A percentile compares a stretch with the other conserved stretches of the same genome.
phyloP scores from a whole-genome alignment of 2,797 vertebrate species.

The Gymnothorax javanicus region DNA sequence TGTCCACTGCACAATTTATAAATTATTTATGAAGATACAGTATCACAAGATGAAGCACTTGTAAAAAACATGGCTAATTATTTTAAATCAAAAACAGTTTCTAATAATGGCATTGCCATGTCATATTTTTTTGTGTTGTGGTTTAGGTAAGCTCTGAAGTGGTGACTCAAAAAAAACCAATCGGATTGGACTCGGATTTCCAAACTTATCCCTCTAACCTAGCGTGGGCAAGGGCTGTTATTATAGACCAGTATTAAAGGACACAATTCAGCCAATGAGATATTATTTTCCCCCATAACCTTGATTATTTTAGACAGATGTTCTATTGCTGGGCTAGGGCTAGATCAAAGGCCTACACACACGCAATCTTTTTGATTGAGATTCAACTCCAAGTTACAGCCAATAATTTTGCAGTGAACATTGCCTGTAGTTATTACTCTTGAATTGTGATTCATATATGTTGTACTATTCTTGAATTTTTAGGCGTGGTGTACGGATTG shows the following conservation, averaged over 20 bases:
- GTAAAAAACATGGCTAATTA: too few species aligned
- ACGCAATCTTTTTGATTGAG: not conserved
- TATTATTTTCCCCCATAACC: too few species aligned
- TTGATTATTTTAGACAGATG: not conserved
- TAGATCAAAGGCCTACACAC: not conserved
- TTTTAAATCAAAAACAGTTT: too few species aligned
- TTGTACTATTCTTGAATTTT: not conserved
- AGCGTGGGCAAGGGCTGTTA: not conserved
- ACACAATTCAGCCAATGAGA: not conserved
- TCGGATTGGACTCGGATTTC: not conserved
- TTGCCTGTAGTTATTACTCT: not conserved
- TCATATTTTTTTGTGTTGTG: too few species aligned
- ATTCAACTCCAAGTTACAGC: not conserved
- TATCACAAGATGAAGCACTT: too few species aligned
- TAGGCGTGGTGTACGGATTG: conserved; percentile 69
- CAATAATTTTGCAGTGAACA: not conserved
- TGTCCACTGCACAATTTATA: too few species aligned
- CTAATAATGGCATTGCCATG: too few species aligned
- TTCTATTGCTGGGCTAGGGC: not conserved
- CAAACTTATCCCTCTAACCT: not conserved
- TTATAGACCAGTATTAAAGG: not conserved
- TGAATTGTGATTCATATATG: not conserved
- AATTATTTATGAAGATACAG: too few species aligned
- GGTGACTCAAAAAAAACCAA: not conserved
- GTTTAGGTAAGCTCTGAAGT: not conserved